A percentile compares a stretch with the other conserved stretches of the same genome.
Evolutionary conservation across 2,888 invertebrate species (phyloP).

Genomic region (Trilocha varians): DNA sequence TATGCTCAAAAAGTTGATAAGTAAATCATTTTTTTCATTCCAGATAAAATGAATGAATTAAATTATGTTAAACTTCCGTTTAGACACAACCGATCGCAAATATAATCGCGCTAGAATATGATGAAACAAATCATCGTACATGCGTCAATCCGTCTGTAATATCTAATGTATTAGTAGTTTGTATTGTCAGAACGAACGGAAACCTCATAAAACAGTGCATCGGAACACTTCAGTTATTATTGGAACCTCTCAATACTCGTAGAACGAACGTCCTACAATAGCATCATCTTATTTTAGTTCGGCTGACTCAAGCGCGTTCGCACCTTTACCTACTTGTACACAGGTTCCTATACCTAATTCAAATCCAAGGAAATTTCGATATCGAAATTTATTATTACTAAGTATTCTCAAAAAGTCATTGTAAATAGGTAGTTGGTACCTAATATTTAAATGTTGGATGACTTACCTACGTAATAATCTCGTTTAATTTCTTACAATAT

Average conservation of each 20-base stretch:
- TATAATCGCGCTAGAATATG: too few species aligned
- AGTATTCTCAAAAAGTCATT: not conserved
- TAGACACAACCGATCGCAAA: too few species aligned
- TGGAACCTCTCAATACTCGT: slow-evolving; percentile 34
- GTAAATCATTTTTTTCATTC: too few species aligned
- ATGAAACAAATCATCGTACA: not conserved
- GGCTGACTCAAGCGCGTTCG: slow-evolving; percentile 18
- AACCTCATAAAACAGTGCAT: slow-evolving; percentile 23
- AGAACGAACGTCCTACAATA: slow-evolving; percentile 32
- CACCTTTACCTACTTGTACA: slow-evolving; percentile 9
- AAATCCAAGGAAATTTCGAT: not conserved
- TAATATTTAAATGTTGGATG: too few species aligned
- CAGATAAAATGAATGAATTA: too few species aligned
- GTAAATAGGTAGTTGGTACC: too few species aligned
- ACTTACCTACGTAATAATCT: too few species aligned
- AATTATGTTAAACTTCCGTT: too few species aligned
- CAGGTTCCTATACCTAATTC: not conserved
- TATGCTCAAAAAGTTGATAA: too few species aligned
- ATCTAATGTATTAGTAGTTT: not conserved
- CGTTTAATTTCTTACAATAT: too few species aligned
- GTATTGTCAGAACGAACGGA: slow-evolving; percentile 5
- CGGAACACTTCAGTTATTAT: slow-evolving; percentile 45
- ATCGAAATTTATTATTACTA: not conserved
- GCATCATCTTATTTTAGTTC: slow-evolving; percentile 24
- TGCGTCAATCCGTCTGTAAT: not conserved